Evolutionary conservation across 23 tunicate genomes (phyloP), one percentile per base, ranked within the genome.

Genomic region (Pegea sp.): DNA sequence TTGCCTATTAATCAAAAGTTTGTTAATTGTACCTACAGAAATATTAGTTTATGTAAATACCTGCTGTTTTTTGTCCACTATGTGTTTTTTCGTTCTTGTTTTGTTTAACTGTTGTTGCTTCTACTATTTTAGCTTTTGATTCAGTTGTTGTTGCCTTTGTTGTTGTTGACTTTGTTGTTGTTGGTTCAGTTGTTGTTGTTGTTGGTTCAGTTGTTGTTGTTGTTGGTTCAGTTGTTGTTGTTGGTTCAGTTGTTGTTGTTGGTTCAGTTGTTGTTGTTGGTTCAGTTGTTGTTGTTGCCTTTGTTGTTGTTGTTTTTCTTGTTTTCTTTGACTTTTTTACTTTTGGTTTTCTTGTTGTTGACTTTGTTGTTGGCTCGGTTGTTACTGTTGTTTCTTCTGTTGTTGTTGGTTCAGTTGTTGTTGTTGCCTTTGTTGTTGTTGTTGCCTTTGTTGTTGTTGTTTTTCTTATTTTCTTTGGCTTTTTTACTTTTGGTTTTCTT

Each of bases 121-220:
- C 46, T 38, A 16, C 16, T 8, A 16, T 16, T 38, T 38, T 38
- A 16, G 46, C 16, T 8, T 38, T 38, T 38, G 16, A 38, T 38
- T 38, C 46, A 38, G 46, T 38, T 38, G 63, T 58, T 6, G 54
- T 58, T 6, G 53, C 33, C 21, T 48, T 58, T 19, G 54, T 31
- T 19, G 63, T 4, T 31, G 21, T 3, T 6, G 63, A 13, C 24
- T 27, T 58, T 3, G 44, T 31, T 31, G 63, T 31, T 4, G 8
- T 58, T 8, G 63, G 20, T 31, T 48, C 20, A 4, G 49, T 33
- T 3, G 25, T 58, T 31, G 63, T 31, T 3, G 63, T 19, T 27
- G 44, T 31, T 6, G 63, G 19, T 3, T 8, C 46, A 8, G 11
- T 38, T n/a, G n/a, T n/a, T n/a, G n/a, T n/a, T n/a, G n/a, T n/a